These are phyloP conservation scores for Myiopsitta monachus DNA, from an alignment of 2,113 vertebrate genomes.

Conservation along the genomic window DNA sequence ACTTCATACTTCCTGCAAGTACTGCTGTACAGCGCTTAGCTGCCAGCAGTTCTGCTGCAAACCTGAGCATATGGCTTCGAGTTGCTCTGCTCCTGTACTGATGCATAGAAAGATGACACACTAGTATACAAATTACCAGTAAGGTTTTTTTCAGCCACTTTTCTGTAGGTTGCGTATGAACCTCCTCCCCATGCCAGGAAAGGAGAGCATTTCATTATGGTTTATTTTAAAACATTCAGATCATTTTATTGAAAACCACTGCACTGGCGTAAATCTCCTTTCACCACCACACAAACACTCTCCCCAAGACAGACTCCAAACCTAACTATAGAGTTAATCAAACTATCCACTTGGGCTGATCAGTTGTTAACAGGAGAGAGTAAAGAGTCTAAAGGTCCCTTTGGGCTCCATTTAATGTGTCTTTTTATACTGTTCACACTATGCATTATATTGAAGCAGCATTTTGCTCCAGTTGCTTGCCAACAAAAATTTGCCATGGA, in stretches of 20 bases:
- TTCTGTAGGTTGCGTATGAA: constrained; percentile 8
- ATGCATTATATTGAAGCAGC: background rate
- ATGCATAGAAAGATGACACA: constrained; percentile 16
- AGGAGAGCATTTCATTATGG: background rate
- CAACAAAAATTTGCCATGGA: constrained; percentile 58
- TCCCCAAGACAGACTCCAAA: background rate
- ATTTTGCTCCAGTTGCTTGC: constrained; percentile 52
- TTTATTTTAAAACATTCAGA: constrained; percentile 44
- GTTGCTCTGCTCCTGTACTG: background rate
- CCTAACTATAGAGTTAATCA: background rate
- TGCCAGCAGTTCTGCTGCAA: constrained; percentile 48
- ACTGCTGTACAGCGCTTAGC: background rate
- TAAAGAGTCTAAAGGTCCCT: constrained; percentile 11
- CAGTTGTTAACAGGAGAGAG: background rate
- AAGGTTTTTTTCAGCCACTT: background rate
- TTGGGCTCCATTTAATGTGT: constrained; percentile 29
- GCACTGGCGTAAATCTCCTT: background rate
- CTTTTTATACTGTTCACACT: background rate
- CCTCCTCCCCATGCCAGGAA: background rate
- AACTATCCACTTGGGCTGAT: background rate
- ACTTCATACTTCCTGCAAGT: background rate
- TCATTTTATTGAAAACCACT: constrained; percentile 6
- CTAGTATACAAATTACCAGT: background rate
- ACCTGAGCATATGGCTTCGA: constrained; percentile 31
- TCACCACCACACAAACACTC: background rate